Percentiles rank a stretch among this genome's conserved stretches.
Conservation (phyloP, 64 coral and sea anemone species). For the Montipora efflorescens region DNA sequence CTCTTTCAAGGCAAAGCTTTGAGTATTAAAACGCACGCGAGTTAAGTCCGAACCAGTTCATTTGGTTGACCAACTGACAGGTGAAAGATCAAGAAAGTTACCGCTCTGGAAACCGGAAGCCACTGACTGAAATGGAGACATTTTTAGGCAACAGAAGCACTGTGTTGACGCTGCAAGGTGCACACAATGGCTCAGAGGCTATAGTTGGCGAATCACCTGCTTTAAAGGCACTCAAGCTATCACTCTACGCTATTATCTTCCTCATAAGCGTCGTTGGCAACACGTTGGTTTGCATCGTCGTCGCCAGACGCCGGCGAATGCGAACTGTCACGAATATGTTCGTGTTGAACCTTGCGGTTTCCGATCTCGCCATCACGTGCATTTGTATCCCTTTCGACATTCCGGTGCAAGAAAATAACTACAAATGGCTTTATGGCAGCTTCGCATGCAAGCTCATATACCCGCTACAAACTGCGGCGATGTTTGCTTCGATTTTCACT, state of each 20-base stretch:
- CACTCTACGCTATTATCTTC: conserved; percentile 84
- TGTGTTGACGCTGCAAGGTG: background rate
- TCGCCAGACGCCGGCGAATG: conserved; percentile 82
- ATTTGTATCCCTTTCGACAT: conserved; percentile 98
- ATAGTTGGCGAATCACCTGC: conserved; percentile 52
- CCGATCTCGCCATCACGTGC: conserved; percentile 86
- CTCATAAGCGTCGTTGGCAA: conserved; percentile 92
- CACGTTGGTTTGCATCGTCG: conserved; percentile 83
- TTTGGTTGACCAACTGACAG: no score
- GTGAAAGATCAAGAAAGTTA: background rate
- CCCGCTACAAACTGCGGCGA: conserved; percentile 90
- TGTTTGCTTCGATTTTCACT: conserved; percentile 91
- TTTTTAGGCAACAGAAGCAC: background rate
- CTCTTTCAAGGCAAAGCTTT: no score
- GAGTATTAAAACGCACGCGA: no score
- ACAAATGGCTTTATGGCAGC: conserved; percentile 85
- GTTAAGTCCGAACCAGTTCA: no score
- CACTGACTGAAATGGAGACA: background rate
- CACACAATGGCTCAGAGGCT: background rate
- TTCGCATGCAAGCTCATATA: conserved; percentile 89
- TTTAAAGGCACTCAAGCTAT: conserved; percentile 85
- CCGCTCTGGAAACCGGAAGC: background rate
- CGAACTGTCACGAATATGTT: conserved; percentile 97
- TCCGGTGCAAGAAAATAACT: conserved; percentile 85
- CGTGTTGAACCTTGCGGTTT: conserved; percentile 94